Conservation (phyloP, 2,888 invertebrate species). For the Julus scanicus region DNA sequence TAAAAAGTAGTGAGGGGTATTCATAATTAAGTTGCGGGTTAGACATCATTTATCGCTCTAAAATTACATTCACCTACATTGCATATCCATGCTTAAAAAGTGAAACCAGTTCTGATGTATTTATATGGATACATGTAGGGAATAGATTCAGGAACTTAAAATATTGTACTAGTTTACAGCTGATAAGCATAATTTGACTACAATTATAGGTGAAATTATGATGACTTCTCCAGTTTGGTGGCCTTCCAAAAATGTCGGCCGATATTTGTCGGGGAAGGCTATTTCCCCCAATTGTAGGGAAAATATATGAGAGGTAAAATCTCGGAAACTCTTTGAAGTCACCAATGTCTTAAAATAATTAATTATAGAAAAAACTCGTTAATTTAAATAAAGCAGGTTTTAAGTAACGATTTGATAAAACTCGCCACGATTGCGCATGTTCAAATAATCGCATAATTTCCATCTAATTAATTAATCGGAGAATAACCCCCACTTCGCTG, state of each 20-base stretch:
- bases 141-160: neutral
- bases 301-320: neutral
- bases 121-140: neutral
- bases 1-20: too few species aligned
- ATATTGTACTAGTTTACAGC: neutral
- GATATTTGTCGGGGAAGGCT: neutral
- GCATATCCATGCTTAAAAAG: neutral
- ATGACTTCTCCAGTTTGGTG: neutral
- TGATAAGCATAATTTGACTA: too few species aligned
- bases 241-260: neutral
- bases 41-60: neutral
- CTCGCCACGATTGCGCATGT: neutral
- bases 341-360: neutral
- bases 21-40: too few species aligned
- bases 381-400: neutral
- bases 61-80: neutral
- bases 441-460: neutral
- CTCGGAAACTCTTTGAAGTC: neutral
- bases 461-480: neutral
- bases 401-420: neutral
- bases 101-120: neutral
- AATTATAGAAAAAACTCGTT: neutral
- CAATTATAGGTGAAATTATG: neutral
- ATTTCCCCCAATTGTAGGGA: neutral
- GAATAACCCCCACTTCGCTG: neutral